Evolutionary conservation across 2,888 invertebrate genomes (phyloP), one percentile per base, ranked within the genome.

Genomic region (Allolobophora icterica): DNA sequence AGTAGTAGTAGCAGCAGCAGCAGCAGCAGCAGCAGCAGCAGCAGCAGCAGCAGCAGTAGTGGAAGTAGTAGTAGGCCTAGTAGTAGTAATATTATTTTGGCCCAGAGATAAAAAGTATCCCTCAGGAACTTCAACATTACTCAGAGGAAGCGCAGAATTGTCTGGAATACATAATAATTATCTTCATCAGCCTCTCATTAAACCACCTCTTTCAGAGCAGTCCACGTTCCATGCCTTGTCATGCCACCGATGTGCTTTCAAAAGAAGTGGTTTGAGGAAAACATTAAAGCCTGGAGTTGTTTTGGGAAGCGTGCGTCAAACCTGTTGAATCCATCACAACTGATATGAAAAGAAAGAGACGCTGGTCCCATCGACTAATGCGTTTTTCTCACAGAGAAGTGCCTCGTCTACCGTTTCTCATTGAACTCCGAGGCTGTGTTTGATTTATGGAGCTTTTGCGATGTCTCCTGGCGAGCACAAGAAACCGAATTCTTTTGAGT

Each of bases 401-500:
- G n/a, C 71, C 1, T 6, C n/a, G 71, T 11, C n/a, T n/a, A 13
- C 71, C n/a, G 30, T 71, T 0, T n/a, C n/a, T 13, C 71, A 71
- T 8, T n/a, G 30, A 71, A 71, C 71, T 3, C 8, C 3, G 4
- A 30, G 30, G 52, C 71, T 30, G 71, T 13, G 6, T 71, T 11
- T 71, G 71, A 71, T 71, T 71, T n/a, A 71, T 71, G 71, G 30
- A 71, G 71, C 71, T 71, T 71, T 71, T n/a, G 8, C 71, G 71
- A 52, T 24, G 17, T 24, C 21, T 71, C 71, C 17, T 8, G 8
- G 71, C 71, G 71, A n/a, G 17, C 8, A 71, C 71, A 71, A n/a
- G 71, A 71, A 71, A 71, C 71, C 71, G 71, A 71, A n/a, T 71
- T n/a, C n/a, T 71, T 71, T 71, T 71, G 71, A 71, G n/a, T 71